Conservation (phyloP, 2,888 invertebrate species). For the Watsonalla binaria region DNA sequence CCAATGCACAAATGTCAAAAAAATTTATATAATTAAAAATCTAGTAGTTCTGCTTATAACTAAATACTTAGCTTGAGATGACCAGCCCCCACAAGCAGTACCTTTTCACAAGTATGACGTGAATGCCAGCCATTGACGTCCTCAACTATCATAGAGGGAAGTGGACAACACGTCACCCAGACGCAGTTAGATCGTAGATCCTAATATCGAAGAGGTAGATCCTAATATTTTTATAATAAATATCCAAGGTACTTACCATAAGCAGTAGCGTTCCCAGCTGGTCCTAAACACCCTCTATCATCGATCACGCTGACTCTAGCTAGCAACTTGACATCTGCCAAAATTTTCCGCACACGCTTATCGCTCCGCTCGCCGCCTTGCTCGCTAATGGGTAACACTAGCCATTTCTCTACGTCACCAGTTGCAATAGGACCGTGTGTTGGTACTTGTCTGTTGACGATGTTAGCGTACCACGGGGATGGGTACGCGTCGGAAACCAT, state of each 20-base stretch:
- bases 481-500: slow-evolving; percentile 61
- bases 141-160: too few species aligned
- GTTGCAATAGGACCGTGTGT: slow-evolving; percentile 40
- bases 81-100: too few species aligned
- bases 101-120: too few species aligned
- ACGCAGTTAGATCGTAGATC: too few species aligned
- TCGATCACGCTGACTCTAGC: slow-evolving; percentile 60
- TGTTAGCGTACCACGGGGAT: slow-evolving; percentile 59
- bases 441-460: slow-evolving; percentile 35
- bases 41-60: too few species aligned
- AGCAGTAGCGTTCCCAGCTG: slow-evolving; percentile 58
- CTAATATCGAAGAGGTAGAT: too few species aligned
- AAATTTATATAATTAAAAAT: too few species aligned
- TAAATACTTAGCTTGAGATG: too few species aligned
- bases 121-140: too few species aligned
- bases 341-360: slow-evolving; percentile 15
- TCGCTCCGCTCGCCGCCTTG: slow-evolving; percentile 19
- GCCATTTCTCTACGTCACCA: slow-evolving; percentile 40
- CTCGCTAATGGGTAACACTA: slow-evolving; percentile 45
- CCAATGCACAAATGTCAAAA: too few species aligned
- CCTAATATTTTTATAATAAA: too few species aligned
- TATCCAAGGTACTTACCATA: slow-evolving; percentile 42
- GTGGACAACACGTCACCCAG: too few species aligned
- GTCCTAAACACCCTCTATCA: slow-evolving; percentile 57
- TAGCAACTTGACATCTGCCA: slow-evolving; percentile 48